Base-by-base conservation (phyloP, 2,888 invertebrate species). In the Mimachlamys varia region DNA sequence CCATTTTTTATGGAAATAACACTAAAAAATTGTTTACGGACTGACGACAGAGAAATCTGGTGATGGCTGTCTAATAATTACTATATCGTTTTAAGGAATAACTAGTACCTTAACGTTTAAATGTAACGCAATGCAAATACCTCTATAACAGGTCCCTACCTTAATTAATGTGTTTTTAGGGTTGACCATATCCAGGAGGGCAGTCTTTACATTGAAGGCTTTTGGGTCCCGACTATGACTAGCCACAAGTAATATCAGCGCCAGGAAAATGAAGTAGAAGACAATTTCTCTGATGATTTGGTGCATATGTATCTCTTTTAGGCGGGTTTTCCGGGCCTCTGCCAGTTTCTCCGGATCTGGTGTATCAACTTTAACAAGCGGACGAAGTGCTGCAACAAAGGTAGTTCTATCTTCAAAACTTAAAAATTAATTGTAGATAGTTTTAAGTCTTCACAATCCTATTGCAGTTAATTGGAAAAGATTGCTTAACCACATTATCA, bases 251-350 rank as follows among this genome's bases (percentile, higher is more conserved):
- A 94, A 90, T n/a, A 95, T 92, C 17, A 95, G 90, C 17, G 92
- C 38, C 27, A 95, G 92, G 89, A 93, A 94, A 49, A 93, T 87
- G 89, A 94, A 58, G 92, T 94, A 95, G 88, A 94, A 94, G 7
- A 92, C 87, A 44, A 95, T 93, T 91, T 95, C 94, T 88, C 93
- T 93, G 22, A 94, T 91, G 17, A 94, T 91, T 7, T 91, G 88
- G 58, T 91, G 90, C 93, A 94, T 94, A 27, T 93, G 92, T 13
- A 94, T 92, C 90, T 95, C 95, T 58, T 94, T 94, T 62, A 94
- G 89, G 27, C 94, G 92, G 55, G 89, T 89, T 53, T 93, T 92
- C 89, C 94, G 91, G 17, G 93, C 91, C n/a, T 90, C 88, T 53
- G 91, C 92, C 87, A 94, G 91, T 58, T 91, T 92, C 33, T 91